Conservation (phyloP, 2,113 vertebrate genomes). For the Notarius quadriscutis region DNA sequence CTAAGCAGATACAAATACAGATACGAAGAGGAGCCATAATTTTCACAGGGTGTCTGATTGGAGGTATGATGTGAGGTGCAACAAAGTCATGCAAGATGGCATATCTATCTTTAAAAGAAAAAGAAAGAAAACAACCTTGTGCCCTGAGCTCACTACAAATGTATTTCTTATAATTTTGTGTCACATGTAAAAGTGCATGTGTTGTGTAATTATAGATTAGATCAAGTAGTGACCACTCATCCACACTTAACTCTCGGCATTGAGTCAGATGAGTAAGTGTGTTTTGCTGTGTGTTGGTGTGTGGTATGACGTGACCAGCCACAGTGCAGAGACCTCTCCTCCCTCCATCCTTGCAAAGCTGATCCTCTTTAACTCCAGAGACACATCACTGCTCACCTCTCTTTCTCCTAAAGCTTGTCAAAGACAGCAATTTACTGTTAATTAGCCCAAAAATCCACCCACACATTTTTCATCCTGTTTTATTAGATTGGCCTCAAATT, state of each 20-base stretch:
- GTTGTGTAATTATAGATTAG: slow-evolving; percentile 20
- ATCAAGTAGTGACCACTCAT: neutral
- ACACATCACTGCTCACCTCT: slow-evolving; percentile 17
- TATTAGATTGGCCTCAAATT: slow-evolving; percentile 28
- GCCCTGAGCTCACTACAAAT: neutral
- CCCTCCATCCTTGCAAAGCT: neutral
- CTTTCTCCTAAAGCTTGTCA: slow-evolving; percentile 8
- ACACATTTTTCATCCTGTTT: slow-evolving; percentile 13
- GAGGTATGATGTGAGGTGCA: neutral
- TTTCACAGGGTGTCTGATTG: neutral
- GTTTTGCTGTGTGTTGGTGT: neutral
- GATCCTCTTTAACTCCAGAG: neutral
- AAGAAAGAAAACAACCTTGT: neutral
- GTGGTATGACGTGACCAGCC: neutral
- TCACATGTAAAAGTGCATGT: neutral
- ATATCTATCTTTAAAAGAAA: neutral
- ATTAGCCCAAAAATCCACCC: slow-evolving; percentile 1
- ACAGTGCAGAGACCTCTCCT: neutral
- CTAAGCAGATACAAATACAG: neutral
- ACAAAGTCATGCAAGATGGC: neutral
- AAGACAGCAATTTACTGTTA: neutral
- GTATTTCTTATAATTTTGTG: neutral
- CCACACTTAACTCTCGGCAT: neutral
- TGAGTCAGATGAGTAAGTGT: neutral
- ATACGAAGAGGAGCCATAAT: neutral